Conservation (phyloP, 2,888 invertebrate genomes). For the Patella pellucida region DNA sequence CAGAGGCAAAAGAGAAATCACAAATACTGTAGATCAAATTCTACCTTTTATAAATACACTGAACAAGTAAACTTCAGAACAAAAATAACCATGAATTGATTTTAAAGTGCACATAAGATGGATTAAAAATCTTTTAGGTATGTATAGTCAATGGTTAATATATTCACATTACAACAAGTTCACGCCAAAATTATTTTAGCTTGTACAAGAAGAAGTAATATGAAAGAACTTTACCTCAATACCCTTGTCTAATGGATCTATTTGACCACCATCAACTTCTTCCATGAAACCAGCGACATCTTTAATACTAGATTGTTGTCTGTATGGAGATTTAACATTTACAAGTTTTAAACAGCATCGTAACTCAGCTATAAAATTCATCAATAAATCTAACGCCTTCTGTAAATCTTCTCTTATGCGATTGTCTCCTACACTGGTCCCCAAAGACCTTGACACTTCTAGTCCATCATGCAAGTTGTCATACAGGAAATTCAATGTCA, state of each 20-base stretch:
- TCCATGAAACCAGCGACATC: constrained; percentile 2
- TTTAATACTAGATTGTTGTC: constrained; percentile 5
- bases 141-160: too few relatives aligned
- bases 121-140: too few relatives aligned
- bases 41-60: too few relatives aligned
- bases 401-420: constrained; percentile 40
- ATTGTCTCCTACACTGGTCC: constrained; percentile 24
- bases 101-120: too few relatives aligned
- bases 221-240: constrained; percentile 28
- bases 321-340: neutral
- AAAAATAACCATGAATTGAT: too few relatives aligned
- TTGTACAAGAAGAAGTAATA: too few relatives aligned
- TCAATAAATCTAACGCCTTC: constrained; percentile 40
- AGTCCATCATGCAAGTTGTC: constrained; percentile 51
- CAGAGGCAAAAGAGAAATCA: too few relatives aligned
- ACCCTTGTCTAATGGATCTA: constrained; percentile 35
- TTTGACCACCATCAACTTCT: neutral
- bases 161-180: too few relatives aligned
- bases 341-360: constrained; percentile 38
- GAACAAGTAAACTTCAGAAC: too few relatives aligned
- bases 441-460: constrained; percentile 31
- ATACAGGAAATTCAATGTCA: constrained; percentile 58
- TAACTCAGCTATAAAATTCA: constrained; percentile 46
- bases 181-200: too few relatives aligned
- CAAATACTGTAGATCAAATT: too few relatives aligned